Percentiles rank a stretch among this genome's conserved stretches.
These are phyloP conservation scores for Porites divaricata DNA, from an alignment of 92 coral and sea anemone species.

Conservation along the genomic window DNA sequence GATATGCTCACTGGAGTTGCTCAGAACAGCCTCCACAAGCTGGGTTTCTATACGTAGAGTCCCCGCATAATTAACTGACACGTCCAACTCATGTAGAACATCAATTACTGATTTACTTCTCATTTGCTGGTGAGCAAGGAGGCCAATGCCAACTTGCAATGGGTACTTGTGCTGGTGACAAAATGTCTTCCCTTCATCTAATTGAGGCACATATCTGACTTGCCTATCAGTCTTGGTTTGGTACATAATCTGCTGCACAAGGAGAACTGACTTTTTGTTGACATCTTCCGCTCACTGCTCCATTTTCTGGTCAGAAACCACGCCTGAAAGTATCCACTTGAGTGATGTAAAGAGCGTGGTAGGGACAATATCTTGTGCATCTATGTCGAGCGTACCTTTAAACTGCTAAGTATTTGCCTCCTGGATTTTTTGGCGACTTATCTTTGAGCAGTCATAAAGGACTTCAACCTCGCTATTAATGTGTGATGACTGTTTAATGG, in stretches of 20 bases:
- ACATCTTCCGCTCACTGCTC: slow-evolving; percentile 44
- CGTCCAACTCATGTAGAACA: slow-evolving; percentile 36
- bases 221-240: slow-evolving; percentile 41
- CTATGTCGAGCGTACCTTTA: slow-evolving; percentile 18
- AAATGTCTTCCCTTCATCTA: slow-evolving; percentile 37
- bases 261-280: slow-evolving; percentile 15
- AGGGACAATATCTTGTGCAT: slow-evolving; percentile 28
- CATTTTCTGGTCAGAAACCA: not conserved
- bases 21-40: slow-evolving; percentile 35
- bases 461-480: slow-evolving; percentile 38
- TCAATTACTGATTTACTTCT: slow-evolving; percentile 41
- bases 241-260: slow-evolving; percentile 48
- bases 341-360: slow-evolving; percentile 40
- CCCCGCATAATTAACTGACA: slow-evolving; percentile 47
- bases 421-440: slow-evolving; percentile 28
- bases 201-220: slow-evolving; percentile 36
- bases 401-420: slow-evolving; percentile 42
- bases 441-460: slow-evolving; percentile 43
- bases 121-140: slow-evolving; percentile 39
- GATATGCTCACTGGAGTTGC: slow-evolving; percentile 12
- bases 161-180: slow-evolving; percentile 48
- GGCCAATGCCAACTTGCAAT: slow-evolving; percentile 39
- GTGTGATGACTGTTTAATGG: slow-evolving; percentile 31
- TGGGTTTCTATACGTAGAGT: slow-evolving; percentile 55
- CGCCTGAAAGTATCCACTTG: slow-evolving; percentile 46